Base-by-base conservation (phyloP, 2,113 vertebrate species). In the Lepidothrix coronata region DNA sequence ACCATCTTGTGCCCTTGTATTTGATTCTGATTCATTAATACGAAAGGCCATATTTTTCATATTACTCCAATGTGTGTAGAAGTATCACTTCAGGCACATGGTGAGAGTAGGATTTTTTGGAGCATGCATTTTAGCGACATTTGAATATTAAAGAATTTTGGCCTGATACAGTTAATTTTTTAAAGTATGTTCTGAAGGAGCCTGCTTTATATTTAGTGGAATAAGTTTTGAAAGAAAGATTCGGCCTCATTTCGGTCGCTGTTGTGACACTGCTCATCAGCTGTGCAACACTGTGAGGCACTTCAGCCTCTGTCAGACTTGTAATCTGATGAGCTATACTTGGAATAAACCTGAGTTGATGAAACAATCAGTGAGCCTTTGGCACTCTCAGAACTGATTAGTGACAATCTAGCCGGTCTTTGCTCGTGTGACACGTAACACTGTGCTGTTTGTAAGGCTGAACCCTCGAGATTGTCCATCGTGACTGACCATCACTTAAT, bases 281-380 rank as follows among this genome's bases (percentile, higher is more conserved):
- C 88, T 91, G 80, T 82, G 68, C 55, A 72, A 91, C 79, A 33
- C 61, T 75, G 61, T 65, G 41, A 76, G 62, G 70, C 85, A 66
- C 91, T 94, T 96, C 76, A 94, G 37, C 2, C 0, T 75, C 93
- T 92, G 86, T 87, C 80, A 92, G 86, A 43, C 25, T 49, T 87
- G 80, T 96, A 93, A 96, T 93, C 95, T 96, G 91, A 96, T 97
- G 96, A 96, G 92, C 92, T 96, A 39, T 95, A 81, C 96, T 96
- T 96, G 92, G 96, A 96, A 93, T 93, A 93, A 96, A 96, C 93
- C 96, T 82, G 76, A 92, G 83, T 24, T 92, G 92, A 94, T 97
- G 96, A 92, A 97, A 95, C 93, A 95, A 92, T 96, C 92, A 89
- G 83, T 31, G 91, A 95, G 54, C 80, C 96, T 93, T 92, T 93